Percentiles rank a stretch among this genome's conserved stretches.
Conservation (phyloP, 2,888 invertebrate species). For the Noctua janthe region DNA sequence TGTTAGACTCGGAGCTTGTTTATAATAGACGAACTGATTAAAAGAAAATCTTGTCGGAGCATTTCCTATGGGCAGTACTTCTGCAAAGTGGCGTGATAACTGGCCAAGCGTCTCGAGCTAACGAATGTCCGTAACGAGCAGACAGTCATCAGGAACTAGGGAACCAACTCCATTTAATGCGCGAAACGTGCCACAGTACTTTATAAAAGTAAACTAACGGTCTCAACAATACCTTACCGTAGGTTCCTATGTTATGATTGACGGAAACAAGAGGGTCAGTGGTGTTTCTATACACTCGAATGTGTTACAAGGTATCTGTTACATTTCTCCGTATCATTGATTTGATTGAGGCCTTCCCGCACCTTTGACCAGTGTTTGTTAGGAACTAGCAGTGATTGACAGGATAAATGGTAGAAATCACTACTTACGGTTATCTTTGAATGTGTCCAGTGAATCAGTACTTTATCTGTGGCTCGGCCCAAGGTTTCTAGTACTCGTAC, state of each 20-base stretch:
- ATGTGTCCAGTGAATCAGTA: conserved; percentile 64
- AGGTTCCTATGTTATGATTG: conserved; percentile 72
- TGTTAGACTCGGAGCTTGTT: conserved; percentile 12
- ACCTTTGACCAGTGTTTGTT: conserved; percentile 76
- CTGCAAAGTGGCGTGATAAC: conserved; percentile 40
- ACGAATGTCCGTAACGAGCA: conserved; percentile 50
- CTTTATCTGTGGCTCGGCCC: conserved; percentile 43
- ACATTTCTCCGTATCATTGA: conserved; percentile 69
- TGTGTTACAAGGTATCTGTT: conserved; percentile 70
- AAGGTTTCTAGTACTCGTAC: conserved; percentile 59
- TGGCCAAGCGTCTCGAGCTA: conserved; percentile 26
- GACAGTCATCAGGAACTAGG: conserved; percentile 62
- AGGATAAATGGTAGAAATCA: conserved; percentile 69
- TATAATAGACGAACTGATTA: conserved; percentile 23
- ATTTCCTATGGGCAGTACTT: conserved; percentile 24
- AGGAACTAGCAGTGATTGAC: conserved; percentile 65
- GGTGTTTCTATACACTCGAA: conserved; percentile 66
- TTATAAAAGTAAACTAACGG: conserved; percentile 64
- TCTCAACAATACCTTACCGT: conserved; percentile 58
- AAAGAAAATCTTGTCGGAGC: conserved; percentile 33
- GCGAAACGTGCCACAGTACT: conserved; percentile 58
- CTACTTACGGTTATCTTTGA: conserved; percentile 63
- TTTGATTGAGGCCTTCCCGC: conserved; percentile 71
- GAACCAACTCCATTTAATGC: conserved; percentile 59
- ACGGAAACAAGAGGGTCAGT: conserved; percentile 77